Base-by-base conservation (phyloP, 2,888 invertebrate genomes). In the Diaprepes abbreviatus region DNA sequence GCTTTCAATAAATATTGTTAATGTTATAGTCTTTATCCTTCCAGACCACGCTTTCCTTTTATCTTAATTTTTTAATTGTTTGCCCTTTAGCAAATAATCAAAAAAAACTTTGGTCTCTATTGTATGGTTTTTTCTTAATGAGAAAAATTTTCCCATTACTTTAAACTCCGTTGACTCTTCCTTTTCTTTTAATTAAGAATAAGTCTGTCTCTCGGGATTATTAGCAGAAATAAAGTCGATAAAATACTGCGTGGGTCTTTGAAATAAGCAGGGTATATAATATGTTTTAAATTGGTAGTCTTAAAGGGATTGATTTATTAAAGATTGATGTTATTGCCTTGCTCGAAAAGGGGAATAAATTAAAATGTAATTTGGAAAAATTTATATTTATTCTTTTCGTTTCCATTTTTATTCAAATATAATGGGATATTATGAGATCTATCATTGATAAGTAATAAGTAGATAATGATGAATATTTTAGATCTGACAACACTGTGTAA, bases 111-210 rank as follows among this genome's bases (percentile, higher is more conserved):
- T 38, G 21, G 52, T 28, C 52, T 21, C 35, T 40, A 63, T 52
- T 63, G 48, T 63, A 36, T 52, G 52, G 52, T n/a, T 36, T 50
- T 50, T 52, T 52, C 52, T 28, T 63, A 63, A 63, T 63, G 62
- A 52, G 36, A n/a, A 14, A 63, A 63, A 38, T 52, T 63, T 24
- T 7, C 62, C 28, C 62, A 52, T 63, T 63, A 63, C 52, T 52
- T 52, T 45, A 36, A 63, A 52, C 62, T 63, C 52, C 36, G 50
- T n/a, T 14, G 48, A n/a, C 48, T 50, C 24, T 50, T 35, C 38
- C 16, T 48, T 52, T 63, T 38, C 50, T 7, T 63, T 52, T 33
- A 45, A 45, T 45, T 48, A 45, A 17, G 16, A n/a, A 31, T 10
- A 45, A 60, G 12, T 28, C 48, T 9, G 12, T 28, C 48, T 9